These are phyloP conservation scores for Psilopogon haemacephalus DNA, from an alignment of 2,113 vertebrate species.

Conservation along the genomic window DNA sequence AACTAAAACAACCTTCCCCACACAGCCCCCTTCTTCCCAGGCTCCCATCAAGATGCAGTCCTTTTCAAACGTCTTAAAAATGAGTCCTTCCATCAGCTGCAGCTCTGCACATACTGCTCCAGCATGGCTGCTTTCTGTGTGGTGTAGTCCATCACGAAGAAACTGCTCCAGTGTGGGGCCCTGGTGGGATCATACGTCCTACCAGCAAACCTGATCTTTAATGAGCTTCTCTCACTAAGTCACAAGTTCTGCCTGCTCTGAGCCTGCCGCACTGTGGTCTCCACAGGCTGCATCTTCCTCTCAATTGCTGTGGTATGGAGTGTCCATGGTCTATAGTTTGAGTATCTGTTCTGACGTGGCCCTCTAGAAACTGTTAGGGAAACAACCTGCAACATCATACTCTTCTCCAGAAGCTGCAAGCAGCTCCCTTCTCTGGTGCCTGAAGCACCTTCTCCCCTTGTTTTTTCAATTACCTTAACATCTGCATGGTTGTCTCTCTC, in stretches of 20 bases:
- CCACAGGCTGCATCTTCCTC: neutral
- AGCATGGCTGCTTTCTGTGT: too few relatives aligned
- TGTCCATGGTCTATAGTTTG: neutral
- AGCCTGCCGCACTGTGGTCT: neutral
- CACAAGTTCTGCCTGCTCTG: too few relatives aligned
- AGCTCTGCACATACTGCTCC: too few relatives aligned
- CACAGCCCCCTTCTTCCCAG: neutral
- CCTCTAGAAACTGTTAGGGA: too few relatives aligned
- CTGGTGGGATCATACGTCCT: neutral
- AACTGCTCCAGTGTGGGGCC: neutral
- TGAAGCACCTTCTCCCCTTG: neutral
- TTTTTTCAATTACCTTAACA: neutral
- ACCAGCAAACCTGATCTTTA: neutral
- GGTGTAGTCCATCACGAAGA: too few relatives aligned
- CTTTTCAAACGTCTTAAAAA: neutral
- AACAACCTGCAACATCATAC: neutral
- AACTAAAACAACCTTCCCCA: neutral
- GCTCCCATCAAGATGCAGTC: neutral
- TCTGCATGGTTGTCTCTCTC: too few relatives aligned
- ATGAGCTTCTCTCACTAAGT: too few relatives aligned
- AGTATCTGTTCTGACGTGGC: too few relatives aligned
- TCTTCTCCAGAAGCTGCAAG: too few relatives aligned
- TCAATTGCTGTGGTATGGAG: neutral
- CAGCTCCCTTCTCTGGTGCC: rapidly evolving
- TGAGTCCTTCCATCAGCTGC: neutral